Base-by-base conservation (phyloP, 1,140 invertebrate genomes). In the Zaprionus davidi region DNA sequence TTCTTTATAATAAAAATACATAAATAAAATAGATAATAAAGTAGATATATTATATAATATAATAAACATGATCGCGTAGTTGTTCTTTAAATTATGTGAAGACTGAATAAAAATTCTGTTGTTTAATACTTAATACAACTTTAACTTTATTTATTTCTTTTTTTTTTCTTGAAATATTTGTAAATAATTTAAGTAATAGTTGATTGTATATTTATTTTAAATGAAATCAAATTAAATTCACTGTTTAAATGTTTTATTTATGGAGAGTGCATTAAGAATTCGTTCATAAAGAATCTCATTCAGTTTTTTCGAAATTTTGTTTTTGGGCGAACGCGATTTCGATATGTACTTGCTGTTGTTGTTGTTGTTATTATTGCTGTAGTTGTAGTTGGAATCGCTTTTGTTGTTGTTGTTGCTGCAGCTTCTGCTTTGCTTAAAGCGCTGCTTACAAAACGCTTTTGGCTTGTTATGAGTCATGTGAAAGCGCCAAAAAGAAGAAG, bases 381-480 rank as follows among this genome's bases (percentile, higher is more conserved):
- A 22, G 69, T 65, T 58, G 59, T 56, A 57, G 49, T 58, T 60
- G 56, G 51, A 41, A 36, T 58, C 55, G 53, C n/a, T n/a, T n/a
- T 5, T 65, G 62, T 55, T 66, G 49, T 41, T 67, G 60, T 53
- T 28, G 56, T 41, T 76, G 51, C 64, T 62, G 68, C 63, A 58
- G 74, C 68, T 79, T 46, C 69, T 71, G 78, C 75, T 63, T 73
- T 69, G 82, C 68, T 77, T 81, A 67, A 72, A 78, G 78, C 75
- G 65, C 75, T 76, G 69, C 71, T 66, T 66, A 65, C 79, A 76
- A 86, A 86, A 78, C 57, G 84, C 80, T 81, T 78, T 84, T 78
- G 76, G 81, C 79, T 68, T 78, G 76, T 90, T 82, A 88, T 90
- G 85, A 88, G 85, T 90, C 85, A 88, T 88, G 85, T 88, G 85